Base-by-base conservation (phyloP, 2,113 vertebrate species). In the Tapirus terrestris region DNA sequence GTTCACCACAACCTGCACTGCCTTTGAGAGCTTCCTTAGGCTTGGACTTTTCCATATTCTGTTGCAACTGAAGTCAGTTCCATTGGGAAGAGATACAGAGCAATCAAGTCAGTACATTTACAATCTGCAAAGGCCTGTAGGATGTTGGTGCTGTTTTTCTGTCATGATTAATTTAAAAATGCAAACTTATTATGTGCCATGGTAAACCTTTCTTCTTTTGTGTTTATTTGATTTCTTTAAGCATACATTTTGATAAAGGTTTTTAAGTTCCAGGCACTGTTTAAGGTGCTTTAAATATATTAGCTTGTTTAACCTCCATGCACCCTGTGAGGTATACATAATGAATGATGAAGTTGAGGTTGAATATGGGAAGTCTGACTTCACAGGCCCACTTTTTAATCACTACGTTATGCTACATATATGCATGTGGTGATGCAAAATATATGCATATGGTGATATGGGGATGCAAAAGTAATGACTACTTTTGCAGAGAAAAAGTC, bases 191-290 rank as follows among this genome's bases (percentile, higher is more conserved):
- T 39, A 65, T 79, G 39, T 70, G 13, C 6, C 43, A 39, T 12
- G 53, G 10, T 36, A 80, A 48, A 29, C 58, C 3, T 39, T 80
- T 53, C 29, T 25, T 31, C 31, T 91, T 84, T 76, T 61, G 8
- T 81, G 39, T 53, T 31, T 92, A 70, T 65, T 86, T 75, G 72
- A 51, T 65, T 95, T 89, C 3, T 85, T 68, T 89, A 83, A 89
- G 48, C 31, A 8, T 72, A 65, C 14, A 67, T 89, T 95, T 89
- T 79, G 18, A 92, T 56, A 58, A 63, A 72, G 12, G 3, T 9
- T 82, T 43, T 82, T 76, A 48, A 82, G 48, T 89, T 25, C 10
- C 18, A 82, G 48, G 16, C 8, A 75, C 48, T 90, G 6, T 90
- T 75, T 20, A 90, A 31, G 29, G 6, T 80, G 33, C 27, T 60